These are phyloP conservation scores for Drosophila micromelanica DNA, from an alignment of 1,140 invertebrate species.

Conservation along the genomic window DNA sequence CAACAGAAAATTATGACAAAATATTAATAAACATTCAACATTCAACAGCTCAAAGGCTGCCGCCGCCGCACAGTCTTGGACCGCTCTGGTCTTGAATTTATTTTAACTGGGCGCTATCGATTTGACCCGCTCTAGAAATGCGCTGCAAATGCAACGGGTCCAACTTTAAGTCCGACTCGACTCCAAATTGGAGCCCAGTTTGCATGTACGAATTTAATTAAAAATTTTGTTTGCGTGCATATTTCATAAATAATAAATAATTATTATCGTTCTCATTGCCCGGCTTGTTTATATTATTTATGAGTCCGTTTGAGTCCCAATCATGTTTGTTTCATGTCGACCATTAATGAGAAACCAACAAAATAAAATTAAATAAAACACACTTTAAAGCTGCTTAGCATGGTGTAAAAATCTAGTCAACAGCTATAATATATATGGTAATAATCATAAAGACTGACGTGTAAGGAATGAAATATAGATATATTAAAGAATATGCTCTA, in stretches of 20 bases:
- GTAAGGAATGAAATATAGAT: not conserved
- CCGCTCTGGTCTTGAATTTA: constrained; percentile 57
- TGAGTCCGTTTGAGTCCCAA: constrained; percentile 61
- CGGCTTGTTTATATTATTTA: constrained; percentile 74
- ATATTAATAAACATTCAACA: constrained; percentile 77
- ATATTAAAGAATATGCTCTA: too few species aligned
- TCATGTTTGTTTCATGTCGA: constrained; percentile 64
- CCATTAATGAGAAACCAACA: constrained; percentile 32
- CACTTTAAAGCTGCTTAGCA: not conserved
- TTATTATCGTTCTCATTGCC: constrained; percentile 61
- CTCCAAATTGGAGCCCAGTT: constrained; percentile 30
- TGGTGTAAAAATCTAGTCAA: not conserved
- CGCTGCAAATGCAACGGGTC: constrained; percentile 18
- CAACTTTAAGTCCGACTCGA: constrained; percentile 15
- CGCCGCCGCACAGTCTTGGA: constrained; percentile 19
- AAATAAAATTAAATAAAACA: too few species aligned
- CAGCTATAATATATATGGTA: not conserved
- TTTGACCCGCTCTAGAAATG: constrained; percentile 73
- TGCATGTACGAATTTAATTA: constrained; percentile 82
- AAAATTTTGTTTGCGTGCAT: constrained; percentile 76
- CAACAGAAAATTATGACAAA: constrained; percentile 76
- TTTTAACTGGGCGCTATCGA: constrained; percentile 65
- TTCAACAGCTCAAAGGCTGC: constrained; percentile 49
- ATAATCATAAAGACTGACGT: constrained; percentile 5
- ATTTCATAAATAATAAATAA: constrained; percentile 82